Evolutionary conservation across 2,888 invertebrate genomes (phyloP).

Genomic region (Drosophila rellima): DNA sequence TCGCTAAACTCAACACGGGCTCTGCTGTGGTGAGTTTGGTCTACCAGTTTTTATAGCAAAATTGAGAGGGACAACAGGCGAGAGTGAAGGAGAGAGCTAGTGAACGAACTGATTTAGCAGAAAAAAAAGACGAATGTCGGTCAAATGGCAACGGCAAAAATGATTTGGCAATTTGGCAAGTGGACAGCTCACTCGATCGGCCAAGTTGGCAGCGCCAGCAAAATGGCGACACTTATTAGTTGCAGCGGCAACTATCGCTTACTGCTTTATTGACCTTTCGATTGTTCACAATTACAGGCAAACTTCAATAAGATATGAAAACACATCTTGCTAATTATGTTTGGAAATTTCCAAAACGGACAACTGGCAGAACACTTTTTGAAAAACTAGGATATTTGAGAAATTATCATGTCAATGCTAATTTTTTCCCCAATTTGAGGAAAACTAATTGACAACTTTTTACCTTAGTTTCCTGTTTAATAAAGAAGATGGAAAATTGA

Average conservation of each 20-base stretch:
- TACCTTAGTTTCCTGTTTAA: no score
- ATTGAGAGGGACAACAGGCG: not conserved
- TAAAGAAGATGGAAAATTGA: no score
- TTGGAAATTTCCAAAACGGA: not conserved
- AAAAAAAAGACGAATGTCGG: constrained; percentile 44
- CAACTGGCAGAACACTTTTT: no score
- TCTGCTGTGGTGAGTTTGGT: constrained; percentile 55
- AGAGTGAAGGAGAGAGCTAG: not conserved
- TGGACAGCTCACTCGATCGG: constrained; percentile 21
- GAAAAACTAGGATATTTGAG: no score
- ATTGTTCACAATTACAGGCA: constrained; percentile 1
- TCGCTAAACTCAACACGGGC: constrained; percentile 42
- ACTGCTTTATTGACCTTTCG: not conserved
- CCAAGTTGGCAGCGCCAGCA: constrained; percentile 34
- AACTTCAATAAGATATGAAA: not conserved
- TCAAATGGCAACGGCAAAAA: constrained; percentile 31
- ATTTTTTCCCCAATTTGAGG: no score
- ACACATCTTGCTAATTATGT: not conserved
- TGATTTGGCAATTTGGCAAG: constrained; percentile 21
- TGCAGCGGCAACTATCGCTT: constrained; percentile 15
- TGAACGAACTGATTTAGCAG: not conserved
- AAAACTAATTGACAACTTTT: no score
- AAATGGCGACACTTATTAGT: constrained; percentile 37
- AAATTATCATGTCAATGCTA: no score
- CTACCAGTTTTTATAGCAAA: constrained; percentile 62